phyloP scores from a whole-genome alignment of 2,797 vertebrate genomes.

The Paramormyrops hopkinsi region DNA sequence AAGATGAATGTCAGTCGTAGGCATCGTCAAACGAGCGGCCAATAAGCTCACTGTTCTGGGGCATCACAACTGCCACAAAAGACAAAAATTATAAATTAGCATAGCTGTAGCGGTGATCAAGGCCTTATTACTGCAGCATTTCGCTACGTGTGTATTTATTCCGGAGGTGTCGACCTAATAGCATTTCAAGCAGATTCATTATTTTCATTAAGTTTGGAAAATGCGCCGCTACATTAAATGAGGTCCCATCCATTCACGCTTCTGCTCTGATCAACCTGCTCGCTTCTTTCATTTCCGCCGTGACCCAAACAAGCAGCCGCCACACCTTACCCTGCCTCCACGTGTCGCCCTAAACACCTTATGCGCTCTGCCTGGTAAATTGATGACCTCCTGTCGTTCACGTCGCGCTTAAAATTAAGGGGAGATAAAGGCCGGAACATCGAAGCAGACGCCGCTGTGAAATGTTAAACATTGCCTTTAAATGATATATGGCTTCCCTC shows the following conservation, averaged over 20 bases:
- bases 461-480: constrained; percentile 12
- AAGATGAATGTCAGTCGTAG: neutral
- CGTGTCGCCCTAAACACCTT: neutral
- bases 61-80: neutral
- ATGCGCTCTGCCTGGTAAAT: neutral
- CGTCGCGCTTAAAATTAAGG: neutral
- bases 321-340: neutral
- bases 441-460: neutral
- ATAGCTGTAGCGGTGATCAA: neutral
- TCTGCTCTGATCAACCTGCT: neutral
- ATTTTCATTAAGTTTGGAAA: constrained; percentile 11
- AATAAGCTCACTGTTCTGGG: neutral
- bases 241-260: neutral
- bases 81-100: neutral
- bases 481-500: neutral
- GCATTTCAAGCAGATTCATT: constrained; percentile 16
- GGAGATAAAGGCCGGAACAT: neutral
- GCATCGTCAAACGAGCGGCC: neutral
- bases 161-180: neutral
- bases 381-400: neutral
- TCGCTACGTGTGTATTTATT: neutral
- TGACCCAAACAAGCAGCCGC: neutral
- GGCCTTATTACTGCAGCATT: neutral
- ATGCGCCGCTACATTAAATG: constrained; percentile 3
- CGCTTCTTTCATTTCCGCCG: neutral